Base-by-base conservation (phyloP, 2,888 invertebrate genomes). In the Leptothorax acervorum region DNA sequence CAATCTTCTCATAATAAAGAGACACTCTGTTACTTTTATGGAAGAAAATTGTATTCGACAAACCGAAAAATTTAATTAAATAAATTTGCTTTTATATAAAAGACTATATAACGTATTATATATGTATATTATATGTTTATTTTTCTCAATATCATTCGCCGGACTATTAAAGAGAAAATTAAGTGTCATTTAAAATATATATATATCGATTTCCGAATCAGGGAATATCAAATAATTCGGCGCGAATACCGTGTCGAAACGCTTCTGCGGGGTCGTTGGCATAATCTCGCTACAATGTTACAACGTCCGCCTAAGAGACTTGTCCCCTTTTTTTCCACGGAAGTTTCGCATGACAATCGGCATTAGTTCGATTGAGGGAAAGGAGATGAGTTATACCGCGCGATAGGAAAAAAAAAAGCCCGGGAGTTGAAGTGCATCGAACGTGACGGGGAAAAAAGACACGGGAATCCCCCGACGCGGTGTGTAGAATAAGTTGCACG, bases 351-450 rank as follows among this genome's bases (percentile, higher is more conserved):
- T 51, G 51, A 51, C 62, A n/a, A 60, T 48, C 65, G 39, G 39
- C 55, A 75, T 82, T 68, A 57, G 53, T 71, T 65, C 83, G 51
- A 63, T 63, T 15, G 82, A 60, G 84, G 51, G 63, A 68, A 55
- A 60, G 35, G 31, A 39, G 73, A 42, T 42, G 51, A 15, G 11
- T 31, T 53, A 66, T 45, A 71, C 18, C 9, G 51, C 9, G 51
- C n/a, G 76, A 66, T 45, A 51, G 63, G 15, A 55, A 65, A 57
- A 62, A 42, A 68, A 51, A 60, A 60, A 28, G 35, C 8, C 8
- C n/a, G n/a, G 15, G 78, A 45, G 23, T 68, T 60, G 68, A 35
- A 73, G 63, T 48, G 65, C 81, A 73, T 63, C 62, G 70, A 70
- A 48, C 68, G 84, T 74, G 35, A 48, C 42, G 51, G 65, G 57